Conservation (phyloP, 2,113 vertebrate species). For the Macaca nemestrina region DNA sequence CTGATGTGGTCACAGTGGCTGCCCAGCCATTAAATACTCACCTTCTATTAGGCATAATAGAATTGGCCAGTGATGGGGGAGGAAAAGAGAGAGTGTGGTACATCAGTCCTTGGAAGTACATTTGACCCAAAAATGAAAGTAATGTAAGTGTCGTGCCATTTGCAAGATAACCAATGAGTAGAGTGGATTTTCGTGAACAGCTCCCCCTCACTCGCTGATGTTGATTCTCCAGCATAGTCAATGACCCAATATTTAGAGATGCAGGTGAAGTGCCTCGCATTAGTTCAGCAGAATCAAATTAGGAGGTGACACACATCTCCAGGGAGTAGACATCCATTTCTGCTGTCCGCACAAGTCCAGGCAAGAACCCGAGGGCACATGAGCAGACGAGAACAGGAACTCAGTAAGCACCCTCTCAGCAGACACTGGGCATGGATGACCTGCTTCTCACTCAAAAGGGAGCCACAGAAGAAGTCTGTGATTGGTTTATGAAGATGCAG, state of each 20-base stretch:
- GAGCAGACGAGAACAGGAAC: no score
- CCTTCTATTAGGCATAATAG: neutral
- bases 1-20: neutral
- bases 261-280: no score
- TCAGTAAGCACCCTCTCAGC: neutral
- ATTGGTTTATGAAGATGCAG: neutral
- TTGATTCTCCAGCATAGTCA: neutral
- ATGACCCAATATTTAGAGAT: neutral
- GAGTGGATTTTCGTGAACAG: no score
- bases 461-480: neutral
- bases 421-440: neutral
- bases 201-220: no score
- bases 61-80: neutral
- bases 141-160: neutral
- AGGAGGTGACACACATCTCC: neutral
- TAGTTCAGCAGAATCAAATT: neutral
- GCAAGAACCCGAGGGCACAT: accelerated
- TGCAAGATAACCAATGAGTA: neutral
- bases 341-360: no score
- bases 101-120: neutral
- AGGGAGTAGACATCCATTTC: neutral
- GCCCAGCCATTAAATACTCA: neutral
- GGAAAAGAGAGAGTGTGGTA: no score
- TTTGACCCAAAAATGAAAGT: neutral
- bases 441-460: neutral